A percentile compares a stretch with the other conserved stretches of the same genome.
phyloP scores from a whole-genome alignment of 2,797 vertebrate species.

The Nyctalus aviator region DNA sequence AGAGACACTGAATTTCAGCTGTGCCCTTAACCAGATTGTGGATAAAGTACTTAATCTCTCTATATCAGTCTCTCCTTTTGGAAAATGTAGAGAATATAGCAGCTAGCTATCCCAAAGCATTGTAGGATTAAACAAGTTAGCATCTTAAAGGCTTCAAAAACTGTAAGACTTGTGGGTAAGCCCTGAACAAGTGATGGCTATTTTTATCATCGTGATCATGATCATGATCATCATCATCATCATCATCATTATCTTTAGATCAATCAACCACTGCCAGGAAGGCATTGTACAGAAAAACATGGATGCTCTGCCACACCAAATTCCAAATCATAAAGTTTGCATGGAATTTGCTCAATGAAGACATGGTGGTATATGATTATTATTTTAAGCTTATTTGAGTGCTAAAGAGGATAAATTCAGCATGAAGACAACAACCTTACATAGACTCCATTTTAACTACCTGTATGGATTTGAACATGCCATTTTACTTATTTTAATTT shows the following conservation, averaged over 20 bases:
- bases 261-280: neutral
- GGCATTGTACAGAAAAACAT: fast-evolving
- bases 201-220: neutral
- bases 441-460: neutral
- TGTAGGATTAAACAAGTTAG: neutral
- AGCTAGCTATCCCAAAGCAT: neutral
- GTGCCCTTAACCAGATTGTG: neutral
- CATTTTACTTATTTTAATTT: neutral
- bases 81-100: neutral
- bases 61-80: neutral
- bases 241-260: neutral
- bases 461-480: neutral
- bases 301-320: neutral
- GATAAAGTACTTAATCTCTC: neutral
- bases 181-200: neutral
- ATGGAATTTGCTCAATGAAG: neutral
- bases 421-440: neutral
- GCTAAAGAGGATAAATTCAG: neutral
- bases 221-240: no score
- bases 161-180: neutral
- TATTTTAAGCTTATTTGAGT: neutral
- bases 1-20: neutral
- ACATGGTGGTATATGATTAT: fast-evolving
- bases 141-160: neutral
- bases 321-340: neutral